Percentiles rank a stretch among this genome's conserved stretches.
Conservation (phyloP, 2,797 vertebrate genomes). For the Falco naumanni region DNA sequence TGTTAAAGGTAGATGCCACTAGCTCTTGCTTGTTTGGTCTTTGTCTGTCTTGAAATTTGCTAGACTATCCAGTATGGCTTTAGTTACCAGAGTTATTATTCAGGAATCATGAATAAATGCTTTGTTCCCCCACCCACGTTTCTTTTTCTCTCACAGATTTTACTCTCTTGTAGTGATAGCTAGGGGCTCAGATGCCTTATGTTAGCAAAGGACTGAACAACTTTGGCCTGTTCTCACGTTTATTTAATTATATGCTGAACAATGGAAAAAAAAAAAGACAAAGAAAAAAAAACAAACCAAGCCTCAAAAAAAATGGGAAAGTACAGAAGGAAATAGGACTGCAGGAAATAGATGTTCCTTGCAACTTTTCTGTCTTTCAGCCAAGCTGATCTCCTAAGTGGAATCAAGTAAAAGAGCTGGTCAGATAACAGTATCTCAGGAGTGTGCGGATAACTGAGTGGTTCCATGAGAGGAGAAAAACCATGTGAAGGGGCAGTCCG, state of each 20-base stretch:
- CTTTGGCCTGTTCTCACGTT: not conserved
- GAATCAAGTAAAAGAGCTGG: not conserved
- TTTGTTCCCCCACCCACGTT: fast-evolving
- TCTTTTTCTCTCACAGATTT: not conserved
- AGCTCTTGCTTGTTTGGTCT: not conserved
- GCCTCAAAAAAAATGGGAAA: not conserved
- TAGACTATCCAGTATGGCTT: not conserved
- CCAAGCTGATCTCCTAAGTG: not conserved
- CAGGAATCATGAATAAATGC: not conserved
- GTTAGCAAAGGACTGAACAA: not conserved
- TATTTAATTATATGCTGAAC: not conserved
- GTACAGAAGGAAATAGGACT: not conserved
- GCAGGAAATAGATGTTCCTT: not conserved
- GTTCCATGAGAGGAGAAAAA: not conserved
- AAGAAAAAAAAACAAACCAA: not conserved
- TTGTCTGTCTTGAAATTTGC: not conserved
- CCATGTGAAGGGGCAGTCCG: not conserved
- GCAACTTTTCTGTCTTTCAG: not conserved
- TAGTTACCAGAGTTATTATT: not conserved
- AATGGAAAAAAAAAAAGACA: not conserved
- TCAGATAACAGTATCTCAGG: not conserved
- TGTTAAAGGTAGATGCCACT: not conserved
- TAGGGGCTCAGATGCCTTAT: not conserved
- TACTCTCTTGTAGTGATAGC: not conserved
- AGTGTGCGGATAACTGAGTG: not conserved